Base-by-base conservation (phyloP, 37 sponge, comb jelly and placozoan species). In the Axinella damicornis region DNA sequence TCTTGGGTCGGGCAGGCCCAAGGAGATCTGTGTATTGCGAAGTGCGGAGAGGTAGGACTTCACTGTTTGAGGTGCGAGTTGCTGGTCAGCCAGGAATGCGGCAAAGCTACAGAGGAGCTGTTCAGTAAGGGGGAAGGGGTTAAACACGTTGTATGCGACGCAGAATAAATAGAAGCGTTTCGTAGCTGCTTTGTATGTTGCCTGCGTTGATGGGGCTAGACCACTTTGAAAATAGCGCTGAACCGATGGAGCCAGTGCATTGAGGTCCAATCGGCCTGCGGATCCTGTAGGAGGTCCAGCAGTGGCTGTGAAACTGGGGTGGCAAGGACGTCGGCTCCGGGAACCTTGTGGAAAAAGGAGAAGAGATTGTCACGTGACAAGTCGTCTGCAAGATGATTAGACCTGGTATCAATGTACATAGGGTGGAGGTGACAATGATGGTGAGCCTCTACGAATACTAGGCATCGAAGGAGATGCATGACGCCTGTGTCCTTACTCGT, bases 381-480 rank as follows among this genome's bases (percentile, higher is more conserved):
- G 38, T 70, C 78, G 57, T 85, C 77, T 53, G 59, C 52, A 46
- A 12, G 46, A 9, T 46, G 46, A 9, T 46, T 46, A 9, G 46
- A 46, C 9, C 9, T 46, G 6, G 41, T 32, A n/a, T 37, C 19
- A 38, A 78, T 59, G 20, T 88, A 40, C 21, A 22, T 27, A 15
- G 83, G 30, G 25, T 15, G 16, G 39, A 82, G 12, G 14, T 17
- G 17, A 38, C 74, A 82, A 16, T 35, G 39, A 35, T 24, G 46
- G 25, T 22, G 11, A 27, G 81, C 81, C 24, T 80, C 77, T 5
- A 87, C n/a, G 41, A 80, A 87, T n/a, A 69, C 18, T 41, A 88
- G 83, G 55, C 71, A 74, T 0, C 89, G 69, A 12, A 88, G 76
- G 31, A 88, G 58, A n/a, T 81, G 89, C 76, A 75, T 88, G 18